Evolutionary conservation across 1,140 invertebrate genomes (phyloP).

Genomic region (Wiebesia pumilae): DNA sequence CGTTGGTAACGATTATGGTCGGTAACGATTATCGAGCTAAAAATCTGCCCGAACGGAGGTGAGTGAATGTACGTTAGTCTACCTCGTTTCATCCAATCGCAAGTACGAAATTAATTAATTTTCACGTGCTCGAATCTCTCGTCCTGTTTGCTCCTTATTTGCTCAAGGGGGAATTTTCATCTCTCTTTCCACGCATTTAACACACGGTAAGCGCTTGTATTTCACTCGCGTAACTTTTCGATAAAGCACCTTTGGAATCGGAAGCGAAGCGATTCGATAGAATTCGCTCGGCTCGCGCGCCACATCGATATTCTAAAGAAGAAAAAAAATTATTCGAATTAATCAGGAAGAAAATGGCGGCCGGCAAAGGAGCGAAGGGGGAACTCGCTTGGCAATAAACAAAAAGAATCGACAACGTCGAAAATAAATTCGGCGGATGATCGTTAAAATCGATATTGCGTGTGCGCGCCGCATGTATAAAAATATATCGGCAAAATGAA

Average conservation of each 20-base stretch:
- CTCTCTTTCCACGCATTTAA: not conserved
- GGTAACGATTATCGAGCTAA: too few species aligned
- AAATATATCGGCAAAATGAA: conserved; percentile 24
- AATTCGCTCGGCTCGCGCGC: too few species aligned
- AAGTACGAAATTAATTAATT: too few species aligned
- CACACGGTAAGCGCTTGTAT: not conserved
- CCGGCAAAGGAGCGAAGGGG: not conserved
- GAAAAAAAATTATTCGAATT: not conserved
- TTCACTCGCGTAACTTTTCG: not conserved
- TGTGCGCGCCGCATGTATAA: not conserved
- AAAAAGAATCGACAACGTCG: not conserved
- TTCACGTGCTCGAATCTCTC: too few species aligned
- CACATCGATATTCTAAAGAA: not conserved
- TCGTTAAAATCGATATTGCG: conserved; percentile 42
- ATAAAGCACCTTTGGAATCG: not conserved
- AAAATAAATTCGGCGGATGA: conserved; percentile 23
- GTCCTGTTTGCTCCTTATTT: too few species aligned
- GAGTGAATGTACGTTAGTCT: too few species aligned
- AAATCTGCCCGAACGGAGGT: too few species aligned
- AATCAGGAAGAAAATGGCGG: not conserved
- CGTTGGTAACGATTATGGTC: too few species aligned
- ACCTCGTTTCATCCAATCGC: too few species aligned
- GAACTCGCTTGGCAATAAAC: not conserved
- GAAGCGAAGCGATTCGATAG: not conserved
- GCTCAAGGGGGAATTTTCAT: not conserved